Evolutionary conservation across 2,888 invertebrate species (phyloP).

Genomic region (Penaeus monodon): DNA sequence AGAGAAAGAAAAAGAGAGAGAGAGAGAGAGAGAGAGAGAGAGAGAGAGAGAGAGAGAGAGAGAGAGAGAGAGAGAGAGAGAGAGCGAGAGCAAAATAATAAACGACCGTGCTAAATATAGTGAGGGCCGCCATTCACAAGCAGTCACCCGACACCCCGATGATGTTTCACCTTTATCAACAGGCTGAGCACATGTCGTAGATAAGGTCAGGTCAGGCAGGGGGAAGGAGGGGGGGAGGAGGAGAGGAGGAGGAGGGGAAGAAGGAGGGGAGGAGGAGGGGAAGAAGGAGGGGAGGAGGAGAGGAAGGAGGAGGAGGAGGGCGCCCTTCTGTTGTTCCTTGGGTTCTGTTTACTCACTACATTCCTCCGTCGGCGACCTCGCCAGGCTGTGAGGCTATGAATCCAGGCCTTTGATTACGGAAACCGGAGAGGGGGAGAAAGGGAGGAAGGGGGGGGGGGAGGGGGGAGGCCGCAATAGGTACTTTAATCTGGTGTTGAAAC

Average conservation of each 20-base stretch:
- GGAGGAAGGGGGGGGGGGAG: no score
- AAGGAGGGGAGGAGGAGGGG: no score
- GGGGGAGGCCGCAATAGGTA: not conserved
- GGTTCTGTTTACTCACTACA: slow-evolving; percentile 29
- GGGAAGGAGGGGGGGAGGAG: no score
- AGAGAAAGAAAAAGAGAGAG: no score
- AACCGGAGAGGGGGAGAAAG: not conserved
- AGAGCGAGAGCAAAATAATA: not conserved
- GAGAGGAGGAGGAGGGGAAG: no score
- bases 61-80: no score
- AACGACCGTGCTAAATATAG: slow-evolving; percentile 41
- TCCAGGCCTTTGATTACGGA: slow-evolving; percentile 35
- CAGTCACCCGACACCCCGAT: slow-evolving; percentile 28
- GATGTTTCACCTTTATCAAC: slow-evolving; percentile 43
- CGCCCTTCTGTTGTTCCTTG: slow-evolving; percentile 27
- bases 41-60: no score
- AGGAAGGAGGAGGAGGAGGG: no score
- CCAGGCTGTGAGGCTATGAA: not conserved
- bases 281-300: no score
- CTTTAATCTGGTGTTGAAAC: slow-evolving; percentile 31
- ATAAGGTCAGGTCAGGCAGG: slow-evolving; percentile 39
- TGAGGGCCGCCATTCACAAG: slow-evolving; percentile 28
- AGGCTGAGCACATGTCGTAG: slow-evolving; percentile 45
- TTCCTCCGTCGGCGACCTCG: slow-evolving; percentile 22
- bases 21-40: no score